Evolutionary conservation across 1,140 invertebrate species (phyloP), one percentile per base, ranked within the genome.

Genomic region (Calycopis cecrops): DNA sequence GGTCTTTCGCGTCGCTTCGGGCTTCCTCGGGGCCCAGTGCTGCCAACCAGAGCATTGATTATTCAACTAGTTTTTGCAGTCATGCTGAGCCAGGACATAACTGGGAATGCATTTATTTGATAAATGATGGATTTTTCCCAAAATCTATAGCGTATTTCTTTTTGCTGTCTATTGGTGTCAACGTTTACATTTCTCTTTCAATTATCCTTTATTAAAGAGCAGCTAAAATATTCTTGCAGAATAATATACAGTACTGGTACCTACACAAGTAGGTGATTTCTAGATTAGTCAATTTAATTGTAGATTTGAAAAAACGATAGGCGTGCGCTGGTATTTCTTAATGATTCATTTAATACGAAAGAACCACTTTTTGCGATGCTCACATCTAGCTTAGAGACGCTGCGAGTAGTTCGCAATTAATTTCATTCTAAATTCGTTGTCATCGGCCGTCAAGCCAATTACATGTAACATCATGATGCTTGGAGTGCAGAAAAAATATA

Each of bases 51-150:
- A 67, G 62, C 71, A 74, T 79, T 84, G 78, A 79, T 81, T 87
- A 87, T 85, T 87, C 84, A 75, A 73, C 73, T 79, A 82, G 74
- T 87, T 87, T 87, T 87, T 87, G 65, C 73, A 73, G 74, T 87
- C 81, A 84, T 79, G 84, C 81, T 82, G 81, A 50, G 81, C 79
- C 84, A 85, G 75, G 78, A 85, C 81, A 80, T 75, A 78, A 76
- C 79, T 57, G 69, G 65, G 76, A 84, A 84, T 82, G 77, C 78
- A 83, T 86, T 84, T 73, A 83, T 84, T 83, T 85, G 80, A 85
- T 87, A 85, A 87, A 87, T 82, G 72, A 75, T 76, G 66, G 78
- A 81, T 79, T 82, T 81, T 81, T 65, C 54, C 57, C 57, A 71
- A 67, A 59, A 21, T 34, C 58, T 62, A 70, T 47, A 59, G 49